Conservation (phyloP, 2,113 vertebrate species). For the Triplophysa dalaica region DNA sequence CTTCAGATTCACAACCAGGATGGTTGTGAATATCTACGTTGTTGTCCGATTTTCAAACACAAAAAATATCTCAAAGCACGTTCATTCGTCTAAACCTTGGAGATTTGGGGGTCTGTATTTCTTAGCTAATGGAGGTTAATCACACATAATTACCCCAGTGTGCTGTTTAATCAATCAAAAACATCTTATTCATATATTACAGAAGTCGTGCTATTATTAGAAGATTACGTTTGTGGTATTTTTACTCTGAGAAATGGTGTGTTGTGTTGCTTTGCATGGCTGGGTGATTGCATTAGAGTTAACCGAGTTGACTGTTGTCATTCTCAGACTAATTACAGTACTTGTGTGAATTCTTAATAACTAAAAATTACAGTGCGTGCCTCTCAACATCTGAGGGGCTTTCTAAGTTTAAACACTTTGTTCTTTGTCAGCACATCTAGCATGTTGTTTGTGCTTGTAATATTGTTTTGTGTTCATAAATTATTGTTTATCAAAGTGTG, state of each 20-base stretch:
- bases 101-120: neutral
- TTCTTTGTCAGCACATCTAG: conserved; percentile 22
- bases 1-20: conserved; percentile 40
- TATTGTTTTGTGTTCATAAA: neutral
- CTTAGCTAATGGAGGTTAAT: conserved; percentile 39
- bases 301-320: conserved; percentile 52
- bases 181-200: conserved; percentile 36
- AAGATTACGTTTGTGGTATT: conserved; percentile 47
- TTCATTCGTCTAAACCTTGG: neutral
- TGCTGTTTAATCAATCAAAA: conserved; percentile 44
- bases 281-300: conserved; percentile 51
- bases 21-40: neutral
- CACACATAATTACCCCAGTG: conserved; percentile 40
- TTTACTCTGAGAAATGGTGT: conserved; percentile 22
- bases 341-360: conserved; percentile 57
- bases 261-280: conserved; percentile 32
- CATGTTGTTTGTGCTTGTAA: neutral
- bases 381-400: conserved; percentile 18
- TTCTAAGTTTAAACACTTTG: conserved; percentile 30
- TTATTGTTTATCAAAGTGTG: neutral
- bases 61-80: neutral
- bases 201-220: conserved; percentile 43
- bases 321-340: conserved; percentile 50
- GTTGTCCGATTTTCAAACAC: conserved; percentile 6
- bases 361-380: conserved; percentile 45